A percentile compares a stretch with the other conserved stretches of the same genome.
phyloP scores from a whole-genome alignment of 2,797 vertebrate species.

The Squalus acanthias region DNA sequence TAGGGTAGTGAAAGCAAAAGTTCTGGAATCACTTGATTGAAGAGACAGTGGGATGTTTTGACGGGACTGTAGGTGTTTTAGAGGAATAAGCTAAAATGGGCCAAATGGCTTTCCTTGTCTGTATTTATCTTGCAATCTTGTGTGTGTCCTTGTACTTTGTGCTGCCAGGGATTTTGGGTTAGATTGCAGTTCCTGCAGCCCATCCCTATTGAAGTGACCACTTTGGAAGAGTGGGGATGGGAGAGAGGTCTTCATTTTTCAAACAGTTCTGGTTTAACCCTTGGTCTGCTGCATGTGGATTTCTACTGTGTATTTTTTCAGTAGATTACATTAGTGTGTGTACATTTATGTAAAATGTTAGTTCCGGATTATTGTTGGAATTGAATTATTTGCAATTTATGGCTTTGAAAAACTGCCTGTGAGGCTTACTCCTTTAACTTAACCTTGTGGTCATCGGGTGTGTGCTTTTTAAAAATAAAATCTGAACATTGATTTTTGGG shows the following conservation, averaged over 20 bases:
- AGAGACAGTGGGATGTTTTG: not conserved
- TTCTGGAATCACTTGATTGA: not conserved
- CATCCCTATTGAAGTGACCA: not conserved
- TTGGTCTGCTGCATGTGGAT: not conserved
- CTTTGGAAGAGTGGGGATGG: not conserved
- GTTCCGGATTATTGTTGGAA: not conserved
- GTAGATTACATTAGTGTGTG: not conserved
- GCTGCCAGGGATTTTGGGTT: not conserved
- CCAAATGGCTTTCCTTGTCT: not conserved
- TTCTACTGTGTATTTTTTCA: not conserved
- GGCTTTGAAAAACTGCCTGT: not conserved
- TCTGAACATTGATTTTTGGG: too few relatives aligned
- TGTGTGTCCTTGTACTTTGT: not conserved
- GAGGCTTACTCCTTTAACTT: too few relatives aligned
- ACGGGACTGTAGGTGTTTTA: not conserved
- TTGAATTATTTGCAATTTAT: not conserved
- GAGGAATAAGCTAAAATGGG: not conserved
- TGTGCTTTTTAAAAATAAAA: too few relatives aligned
- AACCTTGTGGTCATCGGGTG: too few relatives aligned
- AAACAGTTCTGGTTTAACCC: not conserved
- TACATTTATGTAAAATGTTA: not conserved
- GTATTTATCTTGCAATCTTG: not conserved
- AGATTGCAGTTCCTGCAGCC: not conserved
- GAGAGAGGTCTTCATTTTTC: not conserved
- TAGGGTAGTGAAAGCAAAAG: not conserved